Evolutionary conservation across 2,888 invertebrate genomes (phyloP), one percentile per base, ranked within the genome.

Genomic region (Anagyrus pseudococci): DNA sequence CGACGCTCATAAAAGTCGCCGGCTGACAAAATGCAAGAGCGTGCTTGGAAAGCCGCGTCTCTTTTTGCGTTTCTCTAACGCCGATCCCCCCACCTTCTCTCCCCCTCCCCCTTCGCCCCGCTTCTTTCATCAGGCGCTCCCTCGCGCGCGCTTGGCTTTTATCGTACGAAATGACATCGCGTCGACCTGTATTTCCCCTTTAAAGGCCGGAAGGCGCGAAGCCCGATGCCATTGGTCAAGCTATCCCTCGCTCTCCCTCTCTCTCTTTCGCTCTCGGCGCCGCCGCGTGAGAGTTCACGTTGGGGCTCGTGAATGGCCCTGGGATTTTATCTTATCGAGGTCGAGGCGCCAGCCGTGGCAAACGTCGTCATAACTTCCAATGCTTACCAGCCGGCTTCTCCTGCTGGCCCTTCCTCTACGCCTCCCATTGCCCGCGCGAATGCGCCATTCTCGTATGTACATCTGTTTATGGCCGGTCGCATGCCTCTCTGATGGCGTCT

Each of bases 21-120:
- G 64, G 50, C 54, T 69, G 71, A 72, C 68, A 71, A 72, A 74
- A 72, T 67, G 64, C 67, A 58, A 25, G 56, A 44, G 64, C 69
- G 68, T 72, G 71, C 68, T 56, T 25, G 62, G 68, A 65, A 70
- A 71, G 64, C 69, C 43, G n/a, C 13, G 7, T 40, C 19, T n/a
- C 19, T 26, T 23, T n/a, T 15, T 25, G 15, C 20, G 6, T 26
- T n/a, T 33, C 20, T 33, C 10, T 33, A 19, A 20, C 20, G 10
- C 33, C 46, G 17, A 22, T n/a, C n/a, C n/a, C n/a, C 26, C 15
- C 13, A 25, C 15, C n/a, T 2, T 22, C 13, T n/a, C 2, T n/a
- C 15, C 15, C 15, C 8, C 8, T 8, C 15, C 8, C 15, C 8
- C 8, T 13, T 37, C 33, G 33, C 33, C 13, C n/a, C n/a, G n/a